Evolutionary conservation across 2,797 vertebrate species (phyloP), one percentile per base, ranked within the genome.

Genomic region (Gymnodraco acuticeps): DNA sequence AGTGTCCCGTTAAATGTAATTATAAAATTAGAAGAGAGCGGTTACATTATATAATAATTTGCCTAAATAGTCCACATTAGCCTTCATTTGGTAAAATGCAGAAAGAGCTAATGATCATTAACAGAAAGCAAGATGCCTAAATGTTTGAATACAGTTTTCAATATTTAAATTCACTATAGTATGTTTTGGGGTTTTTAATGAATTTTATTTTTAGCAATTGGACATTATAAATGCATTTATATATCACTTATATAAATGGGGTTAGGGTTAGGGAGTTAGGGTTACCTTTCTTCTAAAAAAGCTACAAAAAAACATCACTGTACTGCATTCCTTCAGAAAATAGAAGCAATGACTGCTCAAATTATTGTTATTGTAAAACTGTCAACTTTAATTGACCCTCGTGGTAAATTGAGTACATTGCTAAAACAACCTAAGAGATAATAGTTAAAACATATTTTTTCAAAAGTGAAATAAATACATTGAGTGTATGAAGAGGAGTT

Each of bases 351-450:
- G 9, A 12, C 3, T 50, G 42, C 7, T 55, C 14, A 48, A 67
- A 52, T 42, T 51, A 43, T 6, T 10, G 45, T 41, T 58, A 33
- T 1, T 63, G 63, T 48, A 38, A 38, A 27, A 27, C 27, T 31
- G 46, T 60, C 3, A 52, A 23, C n/a, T 60, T 31, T 27, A 72
- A 72, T 42, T 63, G 66, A 71, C 33, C 52, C 38, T n/a, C 20
- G 42, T 43, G 38, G 16, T 19, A 16, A 56, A 64, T 38, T 59
- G 13, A 20, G 13, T 41, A 17, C 68, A 63, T 11, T n/a, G 7
- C 48, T 33, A 59, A 77, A 1, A 64, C 19, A 52, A 2, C 20
- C 0, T 3, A 58, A 60, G 11, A 66, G 33, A 60, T 64, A 11
- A 78, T 10, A 51, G 43, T 31, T 31, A 10, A 78, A 72, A 19